Evolutionary conservation across 2,888 invertebrate species (phyloP).

Genomic region (Syritta pipiens): DNA sequence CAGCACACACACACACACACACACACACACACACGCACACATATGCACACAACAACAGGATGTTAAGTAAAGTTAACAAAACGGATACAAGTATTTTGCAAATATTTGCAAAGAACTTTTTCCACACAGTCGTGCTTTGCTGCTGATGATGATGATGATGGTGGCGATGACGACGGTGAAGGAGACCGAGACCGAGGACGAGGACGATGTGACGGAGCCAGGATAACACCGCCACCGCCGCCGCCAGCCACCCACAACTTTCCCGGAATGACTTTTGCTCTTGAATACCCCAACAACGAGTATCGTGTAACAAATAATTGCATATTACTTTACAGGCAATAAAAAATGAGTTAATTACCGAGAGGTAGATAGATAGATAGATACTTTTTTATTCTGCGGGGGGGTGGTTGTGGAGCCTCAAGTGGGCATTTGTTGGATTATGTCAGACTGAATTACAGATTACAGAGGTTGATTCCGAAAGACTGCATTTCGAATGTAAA

Average conservation of each 20-base stretch:
- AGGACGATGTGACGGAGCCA: conserved; percentile 19
- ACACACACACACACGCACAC: conserved; percentile 14
- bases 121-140: conserved; percentile 38
- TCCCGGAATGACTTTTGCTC: conserved; percentile 44
- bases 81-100: conserved; percentile 70
- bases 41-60: conserved; percentile 51
- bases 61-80: conserved; percentile 69
- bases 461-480: conserved; percentile 64
- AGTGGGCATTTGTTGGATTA: conserved; percentile 66
- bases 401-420: background rate
- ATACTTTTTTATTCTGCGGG: conserved; percentile 8
- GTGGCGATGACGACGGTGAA: too few relatives aligned
- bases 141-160: too few relatives aligned
- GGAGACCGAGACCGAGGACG: background rate
- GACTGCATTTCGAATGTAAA: conserved; percentile 50
- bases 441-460: conserved; percentile 59
- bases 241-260: background rate
- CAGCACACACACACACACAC: background rate
- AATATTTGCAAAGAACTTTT: conserved; percentile 69
- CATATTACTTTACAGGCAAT: conserved; percentile 66
- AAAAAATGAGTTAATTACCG: conserved; percentile 65
- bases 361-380: conserved; percentile 32
- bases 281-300: conserved; percentile 61
- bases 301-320: conserved; percentile 68
- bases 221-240: conserved; percentile 16